These are phyloP conservation scores for Mesitornis unicolor DNA, from an alignment of 2,113 vertebrate genomes.

Conservation along the genomic window DNA sequence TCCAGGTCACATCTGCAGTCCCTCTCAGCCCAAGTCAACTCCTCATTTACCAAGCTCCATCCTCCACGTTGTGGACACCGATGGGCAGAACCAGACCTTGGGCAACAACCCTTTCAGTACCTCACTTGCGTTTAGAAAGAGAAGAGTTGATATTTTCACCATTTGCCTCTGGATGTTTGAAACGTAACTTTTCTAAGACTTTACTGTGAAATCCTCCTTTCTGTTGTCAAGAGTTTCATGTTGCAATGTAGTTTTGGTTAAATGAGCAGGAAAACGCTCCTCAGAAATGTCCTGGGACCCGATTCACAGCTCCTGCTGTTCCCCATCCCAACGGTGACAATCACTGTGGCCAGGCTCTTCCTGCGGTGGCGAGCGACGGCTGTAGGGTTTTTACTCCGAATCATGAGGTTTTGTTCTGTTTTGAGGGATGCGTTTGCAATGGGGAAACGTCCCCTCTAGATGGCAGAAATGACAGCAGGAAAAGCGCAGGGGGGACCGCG, in stretches of 20 bases:
- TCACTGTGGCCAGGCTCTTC: rapidly evolving
- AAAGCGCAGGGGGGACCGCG: rapidly evolving
- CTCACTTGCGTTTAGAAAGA: rapidly evolving
- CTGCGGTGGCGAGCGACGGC: rapidly evolving
- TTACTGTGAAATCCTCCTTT: not conserved
- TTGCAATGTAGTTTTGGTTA: rapidly evolving
- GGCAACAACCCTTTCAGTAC: not conserved
- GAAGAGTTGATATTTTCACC: not conserved
- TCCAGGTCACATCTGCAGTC: too few species aligned
- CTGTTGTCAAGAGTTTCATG: rapidly evolving
- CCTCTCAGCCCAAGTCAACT: not conserved
- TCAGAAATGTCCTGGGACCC: not conserved
- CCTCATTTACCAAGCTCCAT: too few species aligned
- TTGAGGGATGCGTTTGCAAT: not conserved
- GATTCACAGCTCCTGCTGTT: not conserved
- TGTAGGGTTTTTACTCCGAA: not conserved
- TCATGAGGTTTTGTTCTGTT: rapidly evolving
- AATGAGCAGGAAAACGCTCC: not conserved
- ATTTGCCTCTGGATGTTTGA: not conserved
- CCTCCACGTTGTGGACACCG: rapidly evolving
- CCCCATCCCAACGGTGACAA: rapidly evolving
- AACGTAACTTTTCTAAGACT: rapidly evolving
- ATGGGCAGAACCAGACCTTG: not conserved
- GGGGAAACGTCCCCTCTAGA: slow-evolving; percentile 19
- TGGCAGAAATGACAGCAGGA: slow-evolving; percentile 7